Percentiles rank a stretch among this genome's conserved stretches.
phyloP scores from a whole-genome alignment of 2,797 vertebrate species.

The Fistularia tabacaria region DNA sequence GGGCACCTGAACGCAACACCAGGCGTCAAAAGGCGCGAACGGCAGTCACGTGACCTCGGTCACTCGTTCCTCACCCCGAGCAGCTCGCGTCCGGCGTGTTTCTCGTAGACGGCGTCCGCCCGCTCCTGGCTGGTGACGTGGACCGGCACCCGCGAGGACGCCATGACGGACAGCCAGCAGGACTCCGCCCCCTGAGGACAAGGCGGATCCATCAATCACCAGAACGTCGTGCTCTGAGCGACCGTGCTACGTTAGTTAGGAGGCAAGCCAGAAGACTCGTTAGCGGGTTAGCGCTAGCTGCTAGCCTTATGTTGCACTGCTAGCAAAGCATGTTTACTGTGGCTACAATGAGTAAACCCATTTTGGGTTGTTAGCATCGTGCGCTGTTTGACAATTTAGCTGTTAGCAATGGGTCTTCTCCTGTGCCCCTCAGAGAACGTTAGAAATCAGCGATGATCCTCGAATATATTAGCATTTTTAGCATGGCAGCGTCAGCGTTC shows the following conservation, averaged over 20 bases:
- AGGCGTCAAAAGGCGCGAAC: not conserved
- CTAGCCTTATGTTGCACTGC: too few species aligned
- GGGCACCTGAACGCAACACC: constrained; percentile 78
- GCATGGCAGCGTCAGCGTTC: not conserved
- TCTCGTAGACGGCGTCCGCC: constrained; percentile 80
- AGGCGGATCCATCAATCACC: not conserved
- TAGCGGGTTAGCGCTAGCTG: too few species aligned
- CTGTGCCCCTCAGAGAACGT: not conserved
- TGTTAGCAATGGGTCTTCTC: too few species aligned
- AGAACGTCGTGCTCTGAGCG: too few species aligned
- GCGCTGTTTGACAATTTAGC: too few species aligned
- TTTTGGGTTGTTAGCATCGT: too few species aligned
- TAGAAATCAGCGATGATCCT: not conserved
- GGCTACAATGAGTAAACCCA: too few species aligned
- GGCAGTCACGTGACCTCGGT: not conserved
- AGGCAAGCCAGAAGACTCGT: too few species aligned
- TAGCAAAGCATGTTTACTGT: too few species aligned
- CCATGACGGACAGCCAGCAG: constrained; percentile 88
- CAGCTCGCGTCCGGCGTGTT: constrained; percentile 76
- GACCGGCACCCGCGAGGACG: constrained; percentile 81
- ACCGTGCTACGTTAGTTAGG: too few species aligned
- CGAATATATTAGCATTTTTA: too few species aligned
- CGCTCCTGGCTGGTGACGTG: constrained; percentile 79
- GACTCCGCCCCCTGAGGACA: constrained; percentile 76
- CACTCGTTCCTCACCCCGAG: constrained; percentile 79